Conservation (phyloP, 2,113 vertebrate genomes). For the Corythaeola cristata region DNA sequence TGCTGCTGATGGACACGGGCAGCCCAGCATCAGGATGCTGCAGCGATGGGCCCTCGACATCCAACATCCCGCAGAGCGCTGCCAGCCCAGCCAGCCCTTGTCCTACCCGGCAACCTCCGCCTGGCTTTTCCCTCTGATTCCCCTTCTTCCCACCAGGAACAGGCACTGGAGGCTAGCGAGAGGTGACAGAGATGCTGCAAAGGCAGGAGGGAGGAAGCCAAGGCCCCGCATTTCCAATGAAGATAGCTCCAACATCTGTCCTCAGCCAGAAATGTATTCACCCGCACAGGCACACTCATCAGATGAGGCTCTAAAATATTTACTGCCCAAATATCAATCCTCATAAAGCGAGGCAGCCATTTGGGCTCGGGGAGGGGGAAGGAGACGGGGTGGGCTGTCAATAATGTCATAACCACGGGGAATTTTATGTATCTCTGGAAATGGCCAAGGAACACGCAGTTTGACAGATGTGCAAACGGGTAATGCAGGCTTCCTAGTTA, state of each 20-base stretch:
- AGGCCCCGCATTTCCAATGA: not conserved
- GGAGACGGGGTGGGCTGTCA: not conserved
- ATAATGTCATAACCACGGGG: conserved; percentile 66
- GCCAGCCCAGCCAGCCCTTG: not conserved
- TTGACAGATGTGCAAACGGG: conserved; percentile 67
- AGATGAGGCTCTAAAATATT: conserved; percentile 70
- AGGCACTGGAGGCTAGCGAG: not conserved
- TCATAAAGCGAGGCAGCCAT: conserved; percentile 60
- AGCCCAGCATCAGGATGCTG: not conserved
- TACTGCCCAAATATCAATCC: conserved; percentile 71
- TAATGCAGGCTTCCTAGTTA: conserved; percentile 62
- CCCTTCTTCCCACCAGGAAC: not conserved
- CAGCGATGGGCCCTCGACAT: not conserved
- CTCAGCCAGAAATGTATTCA: conserved; percentile 58
- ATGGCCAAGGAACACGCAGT: conserved; percentile 56
- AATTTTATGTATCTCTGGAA: conserved; percentile 71
- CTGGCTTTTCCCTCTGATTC: not conserved
- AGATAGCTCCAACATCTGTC: conserved; percentile 63
- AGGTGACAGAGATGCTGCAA: not conserved
- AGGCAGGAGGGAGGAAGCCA: not conserved
- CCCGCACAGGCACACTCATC: conserved; percentile 51
- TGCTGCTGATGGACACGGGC: not conserved
- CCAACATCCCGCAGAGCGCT: not conserved
- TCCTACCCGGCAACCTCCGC: not conserved
- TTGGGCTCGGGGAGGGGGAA: conserved; percentile 27